Evolutionary conservation across 2,888 invertebrate species (phyloP), one percentile per base, ranked within the genome.

Genomic region (Ceriagrion tenellum): DNA sequence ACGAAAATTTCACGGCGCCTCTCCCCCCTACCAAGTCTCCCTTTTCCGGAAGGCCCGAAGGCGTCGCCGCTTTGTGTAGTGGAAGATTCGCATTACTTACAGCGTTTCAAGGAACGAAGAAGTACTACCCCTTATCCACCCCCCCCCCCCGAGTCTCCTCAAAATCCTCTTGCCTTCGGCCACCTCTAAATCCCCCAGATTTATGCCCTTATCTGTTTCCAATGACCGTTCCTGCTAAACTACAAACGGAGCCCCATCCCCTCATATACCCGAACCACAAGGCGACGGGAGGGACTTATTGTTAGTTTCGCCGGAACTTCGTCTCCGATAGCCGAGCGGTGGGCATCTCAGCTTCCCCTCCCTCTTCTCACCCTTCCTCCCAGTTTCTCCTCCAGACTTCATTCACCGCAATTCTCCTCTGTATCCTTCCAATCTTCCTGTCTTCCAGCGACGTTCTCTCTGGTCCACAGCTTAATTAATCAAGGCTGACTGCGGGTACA

Each of bases 1-100:
- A 81, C 69, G 69, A 26, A 69, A 69, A 18, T 81, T 81, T 81
- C 16, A 47, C 4, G 59, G 59, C 59, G 13, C 2, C 59, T 12
- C n/a, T n/a, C n/a, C n/a, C n/a, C n/a, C n/a, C n/a, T n/a, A n/a
- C n/a, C n/a, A n/a, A n/a, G n/a, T n/a, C n/a, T 8, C 59, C 59
- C 20, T 59, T 20, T 59, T 59, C 59, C 59, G 81, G 35, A 35
- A 26, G 81, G 16, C 81, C 81, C 81, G 35, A 81, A 35, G 35
- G 81, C 6, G 13, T 13, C 35, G 30, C 16, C 81, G 81, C 81
- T 35, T 35, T 81, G 18, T 81, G 16, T 81, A 35, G 35, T 35
- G 35, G 81, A 81, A 81, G 81, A 81, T 81, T 35, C 81, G 81
- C 35, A 35, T 81, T 81, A 81, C 81, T 81, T 81, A 81, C 81